Conservation (phyloP, 2,113 vertebrate species). For the Hippopotamus amphibius region DNA sequence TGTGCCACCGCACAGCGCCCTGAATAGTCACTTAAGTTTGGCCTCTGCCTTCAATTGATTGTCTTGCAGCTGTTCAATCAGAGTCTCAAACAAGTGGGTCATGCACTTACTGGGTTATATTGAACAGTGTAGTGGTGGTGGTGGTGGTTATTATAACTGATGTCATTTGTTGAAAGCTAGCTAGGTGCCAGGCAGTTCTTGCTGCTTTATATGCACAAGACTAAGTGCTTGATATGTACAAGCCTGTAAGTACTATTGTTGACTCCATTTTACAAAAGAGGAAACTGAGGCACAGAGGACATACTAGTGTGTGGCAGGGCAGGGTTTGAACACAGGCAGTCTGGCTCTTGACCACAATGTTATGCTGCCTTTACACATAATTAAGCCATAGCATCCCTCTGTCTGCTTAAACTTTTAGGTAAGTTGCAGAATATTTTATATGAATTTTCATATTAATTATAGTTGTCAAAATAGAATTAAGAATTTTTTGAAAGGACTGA, state of each 20-base stretch:
- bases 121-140: background rate
- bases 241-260: background rate
- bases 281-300: slow-evolving; percentile 14
- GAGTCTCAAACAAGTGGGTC: background rate
- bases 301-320: background rate
- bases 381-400: background rate
- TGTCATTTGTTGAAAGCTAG: background rate
- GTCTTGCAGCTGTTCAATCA: background rate
- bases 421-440: slow-evolving; percentile 23
- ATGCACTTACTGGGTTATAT: background rate
- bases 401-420: background rate
- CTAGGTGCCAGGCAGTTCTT: background rate
- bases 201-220: background rate
- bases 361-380: background rate
- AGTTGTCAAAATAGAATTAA: slow-evolving; percentile 26
- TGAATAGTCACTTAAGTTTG: background rate
- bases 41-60: background rate
- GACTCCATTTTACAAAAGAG: slow-evolving; percentile 4
- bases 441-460: slow-evolving; percentile 7
- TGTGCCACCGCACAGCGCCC: background rate
- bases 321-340: background rate
- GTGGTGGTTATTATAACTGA: background rate
- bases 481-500: background rate
- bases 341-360: background rate
- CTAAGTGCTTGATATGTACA: background rate